Evolutionary conservation across 1,140 invertebrate genomes (phyloP), one percentile per base, ranked within the genome.

Genomic region (Apis mellifera): DNA sequence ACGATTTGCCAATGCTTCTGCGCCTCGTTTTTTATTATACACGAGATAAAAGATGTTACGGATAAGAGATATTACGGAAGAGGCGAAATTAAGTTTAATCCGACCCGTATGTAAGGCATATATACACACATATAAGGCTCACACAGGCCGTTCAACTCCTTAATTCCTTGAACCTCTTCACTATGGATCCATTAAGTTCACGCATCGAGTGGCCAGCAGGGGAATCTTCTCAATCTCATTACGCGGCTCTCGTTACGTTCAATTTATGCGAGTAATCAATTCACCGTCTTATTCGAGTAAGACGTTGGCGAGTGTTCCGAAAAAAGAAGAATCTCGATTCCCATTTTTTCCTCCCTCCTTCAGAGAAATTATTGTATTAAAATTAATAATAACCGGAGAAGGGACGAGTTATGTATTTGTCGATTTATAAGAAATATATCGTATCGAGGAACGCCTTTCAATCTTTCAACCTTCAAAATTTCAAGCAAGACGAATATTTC

Each of bases 11-110:
- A 68, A 11, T 73, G 55, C n/a, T 81, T 13, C 19, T 17, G 3
- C 54, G 54, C 17, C 65, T 65, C 42, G 62, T 7, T 85, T 75
- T 84, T 73, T 55, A 80, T 55, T 55, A n/a, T n/a, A 4, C 57
- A 15, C 52, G 75, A 75, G 4, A 42, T 42, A 42, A 42, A 2
- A 42, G 32, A 42, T 50, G n/a, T 26, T 48, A 1, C n/a, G 21
- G 32, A 59, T 59, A 59, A 26, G 2, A 72, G 69, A 86, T 32
- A 32, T 11, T 32, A 52, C 26, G 64, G 62, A 76, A 76, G 50
- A 62, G 65, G 54, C 54, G 57, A 26, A 75, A 86, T 84, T 86
- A 76, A 80, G 23, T 75, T 86, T 68, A 59, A 64, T 64, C 66
- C 69, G 60, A 75, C 80, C 65, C 23, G 66, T 70, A 73, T 81